Base-by-base conservation (phyloP, 2,113 vertebrate genomes). In the Bungarus multicinctus region DNA sequence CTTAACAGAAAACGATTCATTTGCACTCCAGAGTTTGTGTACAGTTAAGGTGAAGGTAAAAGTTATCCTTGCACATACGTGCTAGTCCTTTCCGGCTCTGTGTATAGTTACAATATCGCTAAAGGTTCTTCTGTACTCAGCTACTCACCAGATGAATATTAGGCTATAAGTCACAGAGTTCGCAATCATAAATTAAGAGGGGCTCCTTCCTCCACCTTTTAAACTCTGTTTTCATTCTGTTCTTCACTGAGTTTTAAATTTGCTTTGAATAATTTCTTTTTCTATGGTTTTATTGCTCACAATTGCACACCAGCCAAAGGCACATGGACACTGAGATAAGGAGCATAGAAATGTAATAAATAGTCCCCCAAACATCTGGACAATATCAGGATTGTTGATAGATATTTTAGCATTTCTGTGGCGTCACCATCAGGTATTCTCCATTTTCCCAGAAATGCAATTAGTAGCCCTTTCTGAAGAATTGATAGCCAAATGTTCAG, bases 21-120 rank as follows among this genome's bases (percentile, higher is more conserved):
- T 74, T 74, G n/a, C 12, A 74, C 5, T 23, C 64, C 64, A 81
- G 22, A 50, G n/a, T 89, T 94, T 92, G 90, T 94, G 92, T 89
- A 92, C n/a, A 93, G 94, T 88, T 7, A 10, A 50, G 50, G 9
- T 52, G 11, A 52, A 52, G 50, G 11, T 52, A 52, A 52, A 52
- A 11, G 50, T 12, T 52, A 10, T 11, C 50, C 10, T 52, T 2
- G 11, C 50, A 52, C 11, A 52, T 12, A 52, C 10, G 11, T 52
- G 11, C 50, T 12, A 52, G 50, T 52, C 10, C 0, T 52, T 52
- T 12, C 50, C 5, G 11, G 11, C 50, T 52, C 50, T 52, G 90
- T 94, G 92, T 89, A 92, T 25, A 93, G 94, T 87, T 7, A 10
- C 1, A 0, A n/a, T 14, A 74, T 74, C 14, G 2, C 64, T 74